Base-by-base conservation (phyloP, 2,797 vertebrate genomes). In the Fistularia tabacaria region DNA sequence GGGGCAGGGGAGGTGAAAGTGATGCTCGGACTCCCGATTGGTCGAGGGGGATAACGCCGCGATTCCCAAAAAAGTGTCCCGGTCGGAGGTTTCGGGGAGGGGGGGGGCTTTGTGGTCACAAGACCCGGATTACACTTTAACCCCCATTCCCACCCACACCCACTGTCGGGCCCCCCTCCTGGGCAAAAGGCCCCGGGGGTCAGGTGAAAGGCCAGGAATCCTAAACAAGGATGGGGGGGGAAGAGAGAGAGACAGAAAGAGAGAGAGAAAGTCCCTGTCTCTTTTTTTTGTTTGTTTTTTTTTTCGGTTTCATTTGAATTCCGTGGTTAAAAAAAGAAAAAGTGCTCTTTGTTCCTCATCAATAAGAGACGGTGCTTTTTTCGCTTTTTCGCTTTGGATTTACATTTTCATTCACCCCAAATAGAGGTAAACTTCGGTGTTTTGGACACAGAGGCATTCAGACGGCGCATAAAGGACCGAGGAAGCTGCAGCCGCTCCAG, bases 111-210 rank as follows among this genome's bases (percentile, higher is more conserved):
- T 90, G 87, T 91, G 88, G 88, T 92, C 90, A 90, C 75, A 88
- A 77, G 88, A 88, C 85, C 84, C 69, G 88, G 90, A 91, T 92
- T 92, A 92, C 85, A 88, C 86, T 90, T 91, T 90, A 91, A 90
- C 90, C 90, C 69, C 76, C 62, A 71, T 62, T 58, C 67, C 65
- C 45, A 37, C 55, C 52, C 54, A 37, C 74, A 44, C 25, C 49
- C 14, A 59, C 64, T 66, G 59, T 48, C 42, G 7, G 39, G 37
- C 53, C 43, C 38, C 3, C 3, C 51, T 36, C 57, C 47, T 59
- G 49, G 7, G 58, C 74, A 69, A 64, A 66, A 81, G 84, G 81
- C 88, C 81, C 64, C 25, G 25, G 68, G 69, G 86, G 87, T 85
- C 79, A 86, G 89, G 90, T 91, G 86, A 91, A 89, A 91, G 91